Evolutionary conservation across 2,888 invertebrate species (phyloP).

Genomic region (Caenorhabditis sulstoni): DNA sequence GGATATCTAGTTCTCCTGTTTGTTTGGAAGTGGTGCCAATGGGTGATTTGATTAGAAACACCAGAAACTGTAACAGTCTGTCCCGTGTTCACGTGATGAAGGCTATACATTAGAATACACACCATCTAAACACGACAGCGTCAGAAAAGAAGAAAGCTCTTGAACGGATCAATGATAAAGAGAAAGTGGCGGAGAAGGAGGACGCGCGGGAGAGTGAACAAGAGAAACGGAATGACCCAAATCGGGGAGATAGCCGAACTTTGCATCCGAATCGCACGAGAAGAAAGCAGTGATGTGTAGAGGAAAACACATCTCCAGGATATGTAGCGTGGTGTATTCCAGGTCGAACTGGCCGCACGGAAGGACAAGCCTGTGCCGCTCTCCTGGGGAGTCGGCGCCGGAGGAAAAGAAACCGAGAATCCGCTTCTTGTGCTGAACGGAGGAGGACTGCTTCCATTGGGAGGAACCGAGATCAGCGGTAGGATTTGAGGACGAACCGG

Average conservation of each 20-base stretch:
- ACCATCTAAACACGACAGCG: slow-evolving; percentile 26
- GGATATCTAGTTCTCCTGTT: slow-evolving; percentile 22
- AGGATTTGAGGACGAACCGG: slow-evolving; percentile 47
- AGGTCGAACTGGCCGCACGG: slow-evolving; percentile 89
- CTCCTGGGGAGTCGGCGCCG: slow-evolving; percentile 89
- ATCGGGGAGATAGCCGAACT: slow-evolving; percentile 51
- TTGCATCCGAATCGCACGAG: slow-evolving; percentile 39
- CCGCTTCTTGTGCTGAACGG: slow-evolving; percentile 81
- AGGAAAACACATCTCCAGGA: slow-evolving; percentile 32
- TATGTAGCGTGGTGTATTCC: slow-evolving; percentile 53
- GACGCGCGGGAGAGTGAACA: slow-evolving; percentile 37
- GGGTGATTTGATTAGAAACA: slow-evolving; percentile 42
- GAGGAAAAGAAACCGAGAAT: slow-evolving; percentile 82
- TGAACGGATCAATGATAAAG: slow-evolving; percentile 46
- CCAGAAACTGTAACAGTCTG: slow-evolving; percentile 43
- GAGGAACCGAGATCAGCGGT: slow-evolving; percentile 82
- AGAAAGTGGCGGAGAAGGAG: slow-evolving; percentile 37
- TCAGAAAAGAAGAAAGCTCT: not conserved
- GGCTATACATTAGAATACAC: slow-evolving; percentile 14
- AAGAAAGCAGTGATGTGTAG: slow-evolving; percentile 12
- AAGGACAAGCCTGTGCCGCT: slow-evolving; percentile 88
- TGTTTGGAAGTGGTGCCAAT: slow-evolving; percentile 29
- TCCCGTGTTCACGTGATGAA: slow-evolving; percentile 9
- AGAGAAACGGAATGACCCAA: slow-evolving; percentile 61
- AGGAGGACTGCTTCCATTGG: slow-evolving; percentile 82